A percentile compares a stretch with the other conserved stretches of the same genome.
Conservation (phyloP, 2,113 vertebrate species). For the Rhinogobius similis region DNA sequence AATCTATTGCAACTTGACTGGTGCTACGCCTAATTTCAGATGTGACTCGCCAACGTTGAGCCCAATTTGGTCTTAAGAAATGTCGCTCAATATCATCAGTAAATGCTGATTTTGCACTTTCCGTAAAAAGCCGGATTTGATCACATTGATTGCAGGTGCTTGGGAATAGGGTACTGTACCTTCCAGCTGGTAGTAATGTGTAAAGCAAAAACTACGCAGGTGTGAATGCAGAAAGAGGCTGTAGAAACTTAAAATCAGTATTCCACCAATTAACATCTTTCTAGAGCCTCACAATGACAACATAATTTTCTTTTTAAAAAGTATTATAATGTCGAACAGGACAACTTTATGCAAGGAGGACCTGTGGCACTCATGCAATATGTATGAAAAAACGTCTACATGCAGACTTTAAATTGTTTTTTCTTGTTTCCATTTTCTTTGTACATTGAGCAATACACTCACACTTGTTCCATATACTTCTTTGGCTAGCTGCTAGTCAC, state of each 20-base stretch:
- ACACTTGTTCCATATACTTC: slow-evolving; percentile 58
- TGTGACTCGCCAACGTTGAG: slow-evolving; percentile 18
- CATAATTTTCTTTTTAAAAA: slow-evolving; percentile 35
- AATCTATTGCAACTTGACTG: slow-evolving; percentile 27
- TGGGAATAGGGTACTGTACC: slow-evolving; percentile 40
- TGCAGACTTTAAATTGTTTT: slow-evolving; percentile 76
- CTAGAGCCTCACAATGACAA: slow-evolving; percentile 16
- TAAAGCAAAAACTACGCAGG: slow-evolving; percentile 18
- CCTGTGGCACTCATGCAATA: slow-evolving; percentile 90
- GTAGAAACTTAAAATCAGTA: slow-evolving; percentile 42
- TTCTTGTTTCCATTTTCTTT: slow-evolving; percentile 78
- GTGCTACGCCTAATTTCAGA: slow-evolving; percentile 35
- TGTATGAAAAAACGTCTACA: slow-evolving; percentile 83
- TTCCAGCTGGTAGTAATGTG: slow-evolving; percentile 39
- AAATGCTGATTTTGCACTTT: slow-evolving; percentile 63
- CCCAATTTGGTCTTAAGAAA: slow-evolving; percentile 12
- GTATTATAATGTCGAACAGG: slow-evolving; percentile 57
- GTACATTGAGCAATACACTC: slow-evolving; percentile 85
- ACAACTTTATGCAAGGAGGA: slow-evolving; percentile 77
- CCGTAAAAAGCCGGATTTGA: slow-evolving; percentile 46
- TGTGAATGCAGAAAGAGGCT: slow-evolving; percentile 40
- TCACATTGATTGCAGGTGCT: slow-evolving; percentile 40
- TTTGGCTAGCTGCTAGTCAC: slow-evolving; percentile 81
- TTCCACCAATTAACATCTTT: slow-evolving; percentile 45
- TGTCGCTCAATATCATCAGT: slow-evolving; percentile 15